Conservation (phyloP, 2,113 vertebrate species). For the Sander lucioperca region DNA sequence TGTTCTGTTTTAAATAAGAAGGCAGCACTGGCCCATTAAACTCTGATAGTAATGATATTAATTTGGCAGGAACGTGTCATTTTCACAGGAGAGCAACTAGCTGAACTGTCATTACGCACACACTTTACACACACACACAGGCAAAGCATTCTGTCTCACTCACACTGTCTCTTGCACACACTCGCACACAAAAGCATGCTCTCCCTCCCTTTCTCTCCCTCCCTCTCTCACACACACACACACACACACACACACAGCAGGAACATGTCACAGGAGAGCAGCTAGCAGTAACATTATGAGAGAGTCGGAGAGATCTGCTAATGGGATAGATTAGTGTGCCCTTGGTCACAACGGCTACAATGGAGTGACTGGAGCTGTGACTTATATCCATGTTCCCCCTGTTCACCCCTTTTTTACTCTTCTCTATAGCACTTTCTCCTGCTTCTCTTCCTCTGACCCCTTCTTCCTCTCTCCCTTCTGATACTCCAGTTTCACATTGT, state of each 20-base stretch:
- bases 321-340: conserved; percentile 99
- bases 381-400: conserved; percentile 81
- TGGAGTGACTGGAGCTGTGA: conserved; percentile 88
- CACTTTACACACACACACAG: conserved; percentile 40
- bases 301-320: conserved; percentile 95
- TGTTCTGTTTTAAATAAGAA: conserved; percentile 88
- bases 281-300: conserved; percentile 99
- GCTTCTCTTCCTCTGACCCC: conserved; percentile 34
- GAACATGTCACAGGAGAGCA: conserved; percentile 91
- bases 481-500: conserved; percentile 28
- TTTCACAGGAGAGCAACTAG: conserved; percentile 99
- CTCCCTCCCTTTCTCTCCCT: not conserved
- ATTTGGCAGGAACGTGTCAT: conserved; percentile 98
- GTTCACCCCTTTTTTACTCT: conserved; percentile 26
- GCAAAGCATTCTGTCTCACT: conserved; percentile 38
- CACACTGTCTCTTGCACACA: conserved; percentile 35
- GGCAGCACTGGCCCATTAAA: conserved; percentile 93
- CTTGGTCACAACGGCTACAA: conserved; percentile 96
- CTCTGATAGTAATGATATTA: conserved; percentile 96
- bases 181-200: conserved; percentile 16
- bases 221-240: too few relatives aligned
- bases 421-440: conserved; percentile 25
- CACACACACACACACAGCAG: conserved; percentile 37
- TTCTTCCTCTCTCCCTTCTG: conserved; percentile 67
- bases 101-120: conserved; percentile 83